phyloP scores from a whole-genome alignment of 2,888 invertebrate genomes.

The Dascillus cervinus region DNA sequence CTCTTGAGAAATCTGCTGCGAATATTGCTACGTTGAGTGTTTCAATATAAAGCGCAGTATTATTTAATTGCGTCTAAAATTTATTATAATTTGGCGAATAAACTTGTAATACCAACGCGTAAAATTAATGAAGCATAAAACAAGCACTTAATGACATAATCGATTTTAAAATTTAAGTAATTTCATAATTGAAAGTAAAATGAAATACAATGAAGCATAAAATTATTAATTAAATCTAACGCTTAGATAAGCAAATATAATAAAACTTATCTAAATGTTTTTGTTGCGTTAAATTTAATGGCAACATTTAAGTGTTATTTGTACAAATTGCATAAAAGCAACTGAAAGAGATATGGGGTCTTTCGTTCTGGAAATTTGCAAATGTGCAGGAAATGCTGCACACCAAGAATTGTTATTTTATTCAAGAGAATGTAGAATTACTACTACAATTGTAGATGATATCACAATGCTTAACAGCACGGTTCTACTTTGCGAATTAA shows the following conservation, averaged over 20 bases:
- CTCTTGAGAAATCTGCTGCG: no score
- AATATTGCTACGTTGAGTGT: no score
- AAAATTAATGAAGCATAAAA: no score
- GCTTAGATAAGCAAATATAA: slow-evolving; percentile 10
- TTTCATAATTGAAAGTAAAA: slow-evolving; percentile 14
- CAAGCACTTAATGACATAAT: no score
- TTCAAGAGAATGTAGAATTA: slow-evolving; percentile 16
- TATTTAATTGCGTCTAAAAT: no score
- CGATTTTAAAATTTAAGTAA: no score
- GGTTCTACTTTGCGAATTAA: slow-evolving; percentile 10
- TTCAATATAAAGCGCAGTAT: no score
- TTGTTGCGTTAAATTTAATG: slow-evolving; percentile 17
- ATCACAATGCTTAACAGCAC: slow-evolving; percentile 10
- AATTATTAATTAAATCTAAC: slow-evolving; percentile 7
- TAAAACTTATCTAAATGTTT: slow-evolving; percentile 15
- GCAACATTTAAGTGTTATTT: slow-evolving; percentile 13
- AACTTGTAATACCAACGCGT: no score
- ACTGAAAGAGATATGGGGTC: slow-evolving; percentile 6
- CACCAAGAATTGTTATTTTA: slow-evolving; percentile 20
- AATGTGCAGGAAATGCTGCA: slow-evolving; percentile 14
- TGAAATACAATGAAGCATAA: slow-evolving; percentile 11
- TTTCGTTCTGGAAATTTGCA: slow-evolving; percentile 15
- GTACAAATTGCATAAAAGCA: slow-evolving; percentile 18
- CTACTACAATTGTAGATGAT: slow-evolving; percentile 19
- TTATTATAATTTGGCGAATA: no score